Evolutionary conservation across 1,140 invertebrate genomes (phyloP), one percentile per base, ranked within the genome.

Genomic region (Zelostemma sp.): DNA sequence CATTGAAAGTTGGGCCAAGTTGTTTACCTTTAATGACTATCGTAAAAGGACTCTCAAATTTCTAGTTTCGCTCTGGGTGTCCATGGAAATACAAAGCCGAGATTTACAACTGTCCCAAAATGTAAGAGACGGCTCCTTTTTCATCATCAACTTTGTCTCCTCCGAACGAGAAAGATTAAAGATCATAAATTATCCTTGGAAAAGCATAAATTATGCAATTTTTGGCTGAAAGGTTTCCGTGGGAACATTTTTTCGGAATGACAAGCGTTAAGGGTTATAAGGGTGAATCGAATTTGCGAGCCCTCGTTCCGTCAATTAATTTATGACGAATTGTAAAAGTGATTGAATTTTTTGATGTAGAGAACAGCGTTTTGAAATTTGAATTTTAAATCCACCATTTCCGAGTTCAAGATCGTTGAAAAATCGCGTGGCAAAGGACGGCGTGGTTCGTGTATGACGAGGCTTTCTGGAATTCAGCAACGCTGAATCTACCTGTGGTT

Each of bases 401-500:
- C 33, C 33, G 33, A 1, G 6, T 35, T 35, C 33, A 2, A 6
- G 3, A 8, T 35, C n/a, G 33, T 28, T 28, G 8, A 28, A 43
- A 43, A 43, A 43, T 17, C 17, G 41, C 17, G 12, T 16, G 17
- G 41, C 14, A 43, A 43, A 5, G 41, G 5, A 16, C 17, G 35
- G 14, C 14, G 28, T 31, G 28, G 28, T 11, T 40, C 41, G 2
- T 11, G 41, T 43, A 18, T 43, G 41, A 43, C 41, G 41, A 43
- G 15, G 41, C 41, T 43, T 43, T 43, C 41, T 43, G 41, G 41
- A 43, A 43, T 43, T 17, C 17, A 16, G 17, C 41, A 17, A 17
- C 41, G 41, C 11, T 12, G 41, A 43, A 43, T 43, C 41, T 43
- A 43, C 41, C 41, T 43, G 41, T 43, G 41, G 41, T 43, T 25